These are phyloP conservation scores for Capitulum mitella DNA, from an alignment of 2,888 invertebrate genomes.

Conservation along the genomic window DNA sequence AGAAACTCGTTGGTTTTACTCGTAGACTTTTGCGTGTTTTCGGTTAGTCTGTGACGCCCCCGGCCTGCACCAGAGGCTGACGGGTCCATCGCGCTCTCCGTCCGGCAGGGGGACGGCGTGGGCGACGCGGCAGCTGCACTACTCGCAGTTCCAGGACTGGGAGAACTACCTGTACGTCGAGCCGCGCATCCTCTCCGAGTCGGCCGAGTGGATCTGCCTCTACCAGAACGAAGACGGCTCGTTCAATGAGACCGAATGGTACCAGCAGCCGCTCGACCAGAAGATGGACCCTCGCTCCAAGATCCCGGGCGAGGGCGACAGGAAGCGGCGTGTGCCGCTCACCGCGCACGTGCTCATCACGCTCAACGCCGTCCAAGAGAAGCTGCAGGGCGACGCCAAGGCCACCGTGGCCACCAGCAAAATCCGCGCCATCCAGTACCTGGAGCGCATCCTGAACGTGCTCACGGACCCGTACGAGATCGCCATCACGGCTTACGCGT, in stretches of 20 bases:
- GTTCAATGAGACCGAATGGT: slow-evolving; percentile 48
- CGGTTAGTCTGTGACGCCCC: no score
- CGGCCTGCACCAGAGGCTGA: no score
- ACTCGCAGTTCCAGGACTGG: slow-evolving; percentile 94
- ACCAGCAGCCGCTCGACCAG: slow-evolving; percentile 33
- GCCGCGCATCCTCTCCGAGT: slow-evolving; percentile 71
- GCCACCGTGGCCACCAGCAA: slow-evolving; percentile 39
- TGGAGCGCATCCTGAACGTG: slow-evolving; percentile 42
- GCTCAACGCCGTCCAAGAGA: slow-evolving; percentile 43
- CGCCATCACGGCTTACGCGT: slow-evolving; percentile 49
- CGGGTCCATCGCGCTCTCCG: no score
- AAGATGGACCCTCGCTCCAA: slow-evolving; percentile 33
- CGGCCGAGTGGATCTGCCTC: slow-evolving; percentile 75
- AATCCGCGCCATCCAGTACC: slow-evolving; percentile 40
- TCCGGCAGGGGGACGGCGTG: slow-evolving; percentile 73
- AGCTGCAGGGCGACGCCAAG: slow-evolving; percentile 41
- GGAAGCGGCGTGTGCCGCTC: slow-evolving; percentile 56
- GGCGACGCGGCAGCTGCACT: slow-evolving; percentile 77
- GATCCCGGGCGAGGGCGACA: neutral
- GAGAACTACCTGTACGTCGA: slow-evolving; percentile 93
- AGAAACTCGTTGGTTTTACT: no score
- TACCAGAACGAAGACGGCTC: slow-evolving; percentile 80
- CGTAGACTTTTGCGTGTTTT: no score
- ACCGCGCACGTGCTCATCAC: slow-evolving; percentile 91
- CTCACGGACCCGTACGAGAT: slow-evolving; percentile 47